Percentiles rank a stretch among this genome's conserved stretches.
Evolutionary conservation across 2,888 invertebrate genomes (phyloP).

Genomic region (Blastobasis adustella): DNA sequence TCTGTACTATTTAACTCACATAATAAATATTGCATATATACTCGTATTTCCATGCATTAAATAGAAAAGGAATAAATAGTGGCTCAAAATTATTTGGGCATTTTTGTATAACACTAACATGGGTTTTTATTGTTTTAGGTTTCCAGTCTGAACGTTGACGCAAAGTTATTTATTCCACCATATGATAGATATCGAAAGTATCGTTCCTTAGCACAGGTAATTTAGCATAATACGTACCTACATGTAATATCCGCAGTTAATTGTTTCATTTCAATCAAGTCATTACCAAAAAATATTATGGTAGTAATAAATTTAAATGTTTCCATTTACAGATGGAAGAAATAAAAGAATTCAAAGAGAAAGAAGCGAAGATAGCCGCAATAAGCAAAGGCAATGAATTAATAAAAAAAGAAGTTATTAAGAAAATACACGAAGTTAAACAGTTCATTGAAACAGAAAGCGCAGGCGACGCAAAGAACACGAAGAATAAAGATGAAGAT

Average conservation of each 20-base stretch:
- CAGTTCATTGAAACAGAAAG: conserved; percentile 26
- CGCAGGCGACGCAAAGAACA: neutral
- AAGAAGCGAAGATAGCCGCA: conserved; percentile 48
- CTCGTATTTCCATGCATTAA: no score
- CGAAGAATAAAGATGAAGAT: conserved; percentile 5
- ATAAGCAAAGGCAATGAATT: conserved; percentile 44
- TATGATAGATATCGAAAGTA: conserved; percentile 54
- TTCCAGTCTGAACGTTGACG: conserved; percentile 44
- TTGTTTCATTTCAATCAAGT: no score
- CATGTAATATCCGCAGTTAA: neutral
- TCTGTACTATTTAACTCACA: no score
- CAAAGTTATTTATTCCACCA: conserved; percentile 52
- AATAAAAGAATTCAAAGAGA: conserved; percentile 43
- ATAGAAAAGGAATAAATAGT: no score
- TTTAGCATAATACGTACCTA: neutral
- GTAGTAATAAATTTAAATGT: no score
- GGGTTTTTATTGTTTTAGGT: conserved; percentile 23
- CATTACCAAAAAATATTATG: no score
- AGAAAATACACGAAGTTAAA: conserved; percentile 37
- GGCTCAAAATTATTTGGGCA: no score
- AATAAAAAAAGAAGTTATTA: conserved; percentile 43
- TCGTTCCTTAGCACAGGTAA: conserved; percentile 45
- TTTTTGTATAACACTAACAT: no score
- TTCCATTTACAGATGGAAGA: conserved; percentile 41
- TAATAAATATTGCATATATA: no score